These are phyloP conservation scores for Opisthograptis luteolata DNA, from an alignment of 2,888 invertebrate genomes.

Conservation along the genomic window DNA sequence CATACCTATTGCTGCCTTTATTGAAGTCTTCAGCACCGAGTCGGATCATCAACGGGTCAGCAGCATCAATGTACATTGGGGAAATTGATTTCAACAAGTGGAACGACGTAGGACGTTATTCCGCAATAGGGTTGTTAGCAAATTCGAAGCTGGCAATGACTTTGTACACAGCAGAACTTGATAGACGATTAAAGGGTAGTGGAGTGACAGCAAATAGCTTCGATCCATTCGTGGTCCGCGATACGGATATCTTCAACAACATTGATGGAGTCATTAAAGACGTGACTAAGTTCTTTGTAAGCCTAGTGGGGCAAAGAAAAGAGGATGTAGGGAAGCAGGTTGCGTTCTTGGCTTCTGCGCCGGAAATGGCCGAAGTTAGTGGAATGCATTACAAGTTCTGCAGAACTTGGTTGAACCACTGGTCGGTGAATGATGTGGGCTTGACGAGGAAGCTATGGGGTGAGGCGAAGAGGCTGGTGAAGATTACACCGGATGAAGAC, in stretches of 20 bases:
- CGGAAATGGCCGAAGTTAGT: constrained; percentile 52
- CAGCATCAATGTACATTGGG: constrained; percentile 81
- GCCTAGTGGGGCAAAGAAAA: constrained; percentile 62
- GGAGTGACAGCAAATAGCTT: constrained; percentile 87
- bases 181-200: constrained; percentile 76
- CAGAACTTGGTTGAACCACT: constrained; percentile 58
- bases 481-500: constrained; percentile 58
- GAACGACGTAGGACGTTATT: constrained; percentile 64
- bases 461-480: constrained; percentile 60
- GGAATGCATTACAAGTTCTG: constrained; percentile 70
- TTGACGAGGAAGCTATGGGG: constrained; percentile 63
- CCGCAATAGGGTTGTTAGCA: constrained; percentile 52
- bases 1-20: constrained; percentile 85
- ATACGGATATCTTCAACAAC: constrained; percentile 61
- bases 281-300: constrained; percentile 53
- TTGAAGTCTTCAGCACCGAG: constrained; percentile 83
- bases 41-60: constrained; percentile 86
- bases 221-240: constrained; percentile 77
- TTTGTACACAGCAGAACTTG: constrained; percentile 85
- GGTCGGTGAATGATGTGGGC: constrained; percentile 53
- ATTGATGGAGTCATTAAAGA: constrained; percentile 46
- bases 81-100: constrained; percentile 68
- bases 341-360: constrained; percentile 61
- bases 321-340: constrained; percentile 67
- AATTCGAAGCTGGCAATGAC: constrained; percentile 86